Conservation (phyloP, 2,113 vertebrate species). For the Sialia sialis region DNA sequence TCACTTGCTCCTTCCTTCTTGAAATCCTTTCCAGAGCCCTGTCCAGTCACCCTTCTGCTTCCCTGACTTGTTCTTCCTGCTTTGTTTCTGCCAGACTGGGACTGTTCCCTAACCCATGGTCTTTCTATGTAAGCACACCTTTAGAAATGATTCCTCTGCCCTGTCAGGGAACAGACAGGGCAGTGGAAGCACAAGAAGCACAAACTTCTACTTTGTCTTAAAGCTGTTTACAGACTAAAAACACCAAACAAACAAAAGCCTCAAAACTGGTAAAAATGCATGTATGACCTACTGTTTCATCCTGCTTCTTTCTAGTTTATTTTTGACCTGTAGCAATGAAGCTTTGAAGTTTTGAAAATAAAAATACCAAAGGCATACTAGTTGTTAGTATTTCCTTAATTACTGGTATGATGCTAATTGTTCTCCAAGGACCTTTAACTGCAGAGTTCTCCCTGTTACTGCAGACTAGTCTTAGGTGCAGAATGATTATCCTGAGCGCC, state of each 20-base stretch:
- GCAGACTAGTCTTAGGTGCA: neutral
- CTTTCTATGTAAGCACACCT: neutral
- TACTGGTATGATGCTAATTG: neutral
- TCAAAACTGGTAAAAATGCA: neutral
- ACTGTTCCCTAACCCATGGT: neutral
- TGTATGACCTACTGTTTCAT: neutral
- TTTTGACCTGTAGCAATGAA: neutral
- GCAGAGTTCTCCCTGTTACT: neutral
- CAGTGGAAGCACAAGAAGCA: neutral
- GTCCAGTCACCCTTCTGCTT: neutral
- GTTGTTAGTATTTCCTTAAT: neutral
- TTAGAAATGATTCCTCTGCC: neutral
- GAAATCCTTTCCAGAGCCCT: neutral
- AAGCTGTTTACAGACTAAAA: neutral
- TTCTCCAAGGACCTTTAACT: neutral
- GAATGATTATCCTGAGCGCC: neutral
- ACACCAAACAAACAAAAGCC: neutral
- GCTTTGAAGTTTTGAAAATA: neutral
- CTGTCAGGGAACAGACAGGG: neutral
- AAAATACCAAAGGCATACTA: neutral
- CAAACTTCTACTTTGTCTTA: rapidly evolving
- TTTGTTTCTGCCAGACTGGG: neutral
- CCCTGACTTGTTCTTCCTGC: neutral
- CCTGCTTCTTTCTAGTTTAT: neutral
- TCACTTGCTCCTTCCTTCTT: neutral